Evolutionary conservation across 2,113 vertebrate genomes (phyloP).

Genomic region (Petromus typicus): DNA sequence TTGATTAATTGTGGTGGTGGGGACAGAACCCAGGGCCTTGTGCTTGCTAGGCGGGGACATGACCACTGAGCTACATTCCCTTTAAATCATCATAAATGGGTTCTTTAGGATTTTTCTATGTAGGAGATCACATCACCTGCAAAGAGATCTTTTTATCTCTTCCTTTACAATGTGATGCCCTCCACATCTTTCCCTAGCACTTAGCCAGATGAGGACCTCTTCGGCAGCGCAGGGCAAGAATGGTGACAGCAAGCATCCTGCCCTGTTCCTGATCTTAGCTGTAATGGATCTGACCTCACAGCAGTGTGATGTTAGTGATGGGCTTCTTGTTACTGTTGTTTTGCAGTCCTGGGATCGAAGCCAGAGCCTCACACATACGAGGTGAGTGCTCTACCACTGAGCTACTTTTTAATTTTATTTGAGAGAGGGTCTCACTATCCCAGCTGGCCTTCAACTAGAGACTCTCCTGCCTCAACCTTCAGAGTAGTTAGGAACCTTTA

Average conservation of each 20-base stretch:
- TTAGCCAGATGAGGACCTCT: too few species aligned
- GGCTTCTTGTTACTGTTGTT: background rate
- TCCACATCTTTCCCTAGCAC: background rate
- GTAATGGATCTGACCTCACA: background rate
- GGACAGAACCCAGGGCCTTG: background rate
- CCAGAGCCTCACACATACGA: background rate
- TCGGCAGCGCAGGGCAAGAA: background rate
- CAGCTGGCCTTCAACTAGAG: background rate
- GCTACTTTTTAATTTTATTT: background rate
- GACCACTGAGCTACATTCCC: background rate
- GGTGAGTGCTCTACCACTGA: background rate
- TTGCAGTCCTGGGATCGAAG: background rate
- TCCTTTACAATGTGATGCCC: background rate
- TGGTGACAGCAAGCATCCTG: rapidly evolving
- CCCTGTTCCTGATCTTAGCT: background rate
- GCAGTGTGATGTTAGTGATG: too few species aligned
- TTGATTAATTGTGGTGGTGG: background rate
- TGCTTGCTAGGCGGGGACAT: background rate
- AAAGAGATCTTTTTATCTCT: background rate
- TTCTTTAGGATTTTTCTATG: background rate
- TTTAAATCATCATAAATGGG: background rate
- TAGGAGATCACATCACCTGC: background rate
- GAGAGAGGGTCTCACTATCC: background rate
- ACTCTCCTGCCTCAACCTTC: background rate
- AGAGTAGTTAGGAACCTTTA: background rate